Conservation (phyloP, 2,888 invertebrate genomes). For the Toxonevra muliebris region DNA sequence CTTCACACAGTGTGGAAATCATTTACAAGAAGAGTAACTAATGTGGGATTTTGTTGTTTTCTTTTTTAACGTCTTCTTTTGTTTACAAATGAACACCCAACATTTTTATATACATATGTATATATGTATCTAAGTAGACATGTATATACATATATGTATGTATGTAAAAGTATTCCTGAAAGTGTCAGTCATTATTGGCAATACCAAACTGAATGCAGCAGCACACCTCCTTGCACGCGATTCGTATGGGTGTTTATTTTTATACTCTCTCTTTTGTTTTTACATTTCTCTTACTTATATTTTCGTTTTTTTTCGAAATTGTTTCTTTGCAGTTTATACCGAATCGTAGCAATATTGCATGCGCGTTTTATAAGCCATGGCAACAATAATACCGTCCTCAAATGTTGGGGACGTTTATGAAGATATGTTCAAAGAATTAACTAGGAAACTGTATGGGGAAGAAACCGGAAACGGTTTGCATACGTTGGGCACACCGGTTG, state of each 20-base stretch:
- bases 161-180: slow-evolving; percentile 30
- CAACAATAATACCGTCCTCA: slow-evolving; percentile 65
- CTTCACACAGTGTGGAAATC: no score
- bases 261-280: slow-evolving; percentile 8
- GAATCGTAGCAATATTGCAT: slow-evolving; percentile 50
- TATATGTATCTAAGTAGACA: neutral
- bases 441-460: slow-evolving; percentile 89
- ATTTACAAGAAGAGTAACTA: no score
- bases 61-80: no score
- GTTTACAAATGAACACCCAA: neutral
- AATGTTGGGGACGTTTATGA: slow-evolving; percentile 66
- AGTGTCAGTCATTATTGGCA: slow-evolving; percentile 32
- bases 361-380: slow-evolving; percentile 57
- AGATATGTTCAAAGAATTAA: slow-evolving; percentile 83
- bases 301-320: slow-evolving; percentile 5
- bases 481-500: slow-evolving; percentile 65
- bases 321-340: slow-evolving; percentile 51
- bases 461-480: slow-evolving; percentile 70
- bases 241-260: slow-evolving; percentile 6
- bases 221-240: neutral
- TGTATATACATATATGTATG: slow-evolving; percentile 14
- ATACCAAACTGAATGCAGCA: slow-evolving; percentile 9
- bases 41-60: no score
- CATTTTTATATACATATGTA: neutral
- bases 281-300: slow-evolving; percentile 2